These are phyloP conservation scores for Enoplosus armatus DNA, from an alignment of 2,797 vertebrate species.

Conservation along the genomic window DNA sequence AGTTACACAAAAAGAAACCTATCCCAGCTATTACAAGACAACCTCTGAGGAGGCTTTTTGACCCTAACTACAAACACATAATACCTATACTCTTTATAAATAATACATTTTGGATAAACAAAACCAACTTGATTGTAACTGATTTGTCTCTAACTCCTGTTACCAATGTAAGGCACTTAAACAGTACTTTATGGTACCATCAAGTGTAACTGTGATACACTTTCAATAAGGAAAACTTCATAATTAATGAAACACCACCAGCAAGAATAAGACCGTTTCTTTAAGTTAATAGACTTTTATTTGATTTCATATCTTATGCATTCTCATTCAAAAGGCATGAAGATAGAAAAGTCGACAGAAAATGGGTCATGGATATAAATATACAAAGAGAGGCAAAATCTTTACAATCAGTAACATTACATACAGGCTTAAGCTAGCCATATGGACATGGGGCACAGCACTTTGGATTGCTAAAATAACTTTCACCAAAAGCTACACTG, in stretches of 20 bases:
- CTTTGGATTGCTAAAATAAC: slow-evolving; percentile 61
- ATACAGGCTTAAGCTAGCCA: slow-evolving; percentile 58
- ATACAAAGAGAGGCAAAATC: slow-evolving; percentile 79
- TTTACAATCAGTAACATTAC: slow-evolving; percentile 78
- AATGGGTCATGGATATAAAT: slow-evolving; percentile 77
- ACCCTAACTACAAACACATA: neutral
- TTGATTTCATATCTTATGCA: slow-evolving; percentile 71
- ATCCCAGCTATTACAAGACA: neutral
- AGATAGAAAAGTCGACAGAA: slow-evolving; percentile 80
- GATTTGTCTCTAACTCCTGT: neutral
- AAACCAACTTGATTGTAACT: too few relatives aligned
- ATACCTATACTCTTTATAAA: neutral
- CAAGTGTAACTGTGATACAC: too few relatives aligned
- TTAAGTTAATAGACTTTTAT: slow-evolving; percentile 75
- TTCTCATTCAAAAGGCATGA: slow-evolving; percentile 80
- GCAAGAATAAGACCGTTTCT: neutral
- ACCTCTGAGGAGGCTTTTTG: too few relatives aligned
- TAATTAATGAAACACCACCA: neutral
- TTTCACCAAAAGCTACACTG: slow-evolving; percentile 60
- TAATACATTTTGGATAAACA: too few relatives aligned
- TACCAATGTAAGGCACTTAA: neutral
- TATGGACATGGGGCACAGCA: slow-evolving; percentile 63
- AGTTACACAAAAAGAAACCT: neutral
- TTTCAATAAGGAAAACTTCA: neutral
- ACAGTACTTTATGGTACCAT: neutral